Conservation (phyloP, 2,113 vertebrate genomes). For the Callipepla californica region DNA sequence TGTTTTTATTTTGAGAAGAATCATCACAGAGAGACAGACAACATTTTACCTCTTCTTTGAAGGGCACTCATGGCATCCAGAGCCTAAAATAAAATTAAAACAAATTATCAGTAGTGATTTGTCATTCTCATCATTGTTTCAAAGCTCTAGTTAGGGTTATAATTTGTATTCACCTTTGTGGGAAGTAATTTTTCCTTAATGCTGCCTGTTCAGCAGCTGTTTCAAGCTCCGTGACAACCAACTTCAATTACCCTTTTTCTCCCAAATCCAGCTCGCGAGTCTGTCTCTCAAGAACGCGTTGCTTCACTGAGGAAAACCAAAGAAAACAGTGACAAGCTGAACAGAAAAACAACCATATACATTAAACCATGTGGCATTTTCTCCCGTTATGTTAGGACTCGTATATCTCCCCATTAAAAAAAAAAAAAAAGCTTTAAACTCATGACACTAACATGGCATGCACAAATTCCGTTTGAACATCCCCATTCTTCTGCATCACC, state of each 20-base stretch:
- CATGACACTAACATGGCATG: fast-evolving
- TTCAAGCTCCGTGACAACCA: constrained; percentile 75
- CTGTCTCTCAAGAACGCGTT: constrained; percentile 79
- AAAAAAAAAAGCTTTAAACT: background rate
- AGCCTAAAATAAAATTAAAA: constrained; percentile 67
- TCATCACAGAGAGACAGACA: background rate
- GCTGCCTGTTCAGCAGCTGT: background rate
- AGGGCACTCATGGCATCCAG: background rate
- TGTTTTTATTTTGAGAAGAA: background rate
- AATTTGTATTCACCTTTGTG: constrained; percentile 25
- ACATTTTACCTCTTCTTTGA: constrained; percentile 58
- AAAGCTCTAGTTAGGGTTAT: background rate
- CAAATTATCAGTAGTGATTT: constrained; percentile 1
- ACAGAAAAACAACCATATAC: background rate
- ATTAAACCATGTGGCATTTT: background rate
- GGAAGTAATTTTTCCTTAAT: background rate
- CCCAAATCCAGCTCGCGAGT: constrained; percentile 77
- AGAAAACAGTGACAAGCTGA: background rate
- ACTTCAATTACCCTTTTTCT: constrained; percentile 58
- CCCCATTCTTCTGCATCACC: no score
- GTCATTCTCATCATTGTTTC: background rate
- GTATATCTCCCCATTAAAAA: fast-evolving
- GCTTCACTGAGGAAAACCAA: constrained; percentile 75
- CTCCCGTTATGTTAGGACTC: background rate
- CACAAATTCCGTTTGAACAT: no score